Evolutionary conservation across 2,113 vertebrate genomes (phyloP), one percentile per base, ranked within the genome.

Genomic region (Oncorhynchus nerka): DNA sequence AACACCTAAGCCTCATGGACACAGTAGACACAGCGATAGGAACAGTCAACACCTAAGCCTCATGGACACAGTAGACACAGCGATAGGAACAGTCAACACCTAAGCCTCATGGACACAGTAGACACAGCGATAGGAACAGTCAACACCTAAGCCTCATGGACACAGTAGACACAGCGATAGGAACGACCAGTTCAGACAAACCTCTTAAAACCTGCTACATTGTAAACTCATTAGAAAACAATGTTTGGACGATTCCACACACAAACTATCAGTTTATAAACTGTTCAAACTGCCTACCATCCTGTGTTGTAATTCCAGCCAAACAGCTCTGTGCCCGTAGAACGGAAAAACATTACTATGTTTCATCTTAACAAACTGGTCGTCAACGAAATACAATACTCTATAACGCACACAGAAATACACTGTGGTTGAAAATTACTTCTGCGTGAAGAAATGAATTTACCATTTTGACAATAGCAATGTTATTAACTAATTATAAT

Each of bases 301-400:
- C 80, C 86, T 86, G 81, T 81, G 88, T 81, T 91, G 84, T 83
- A 82, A 85, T 89, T 89, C 87, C 84, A 86, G 81, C 82, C 84
- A 85, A 79, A 83, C 83, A 88, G 81, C 67, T 62, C 55, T 68
- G 28, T 20, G 13, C 16, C 13, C 0, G 7, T 8, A 66, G 13
- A 28, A 64, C 61, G 3, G 64, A 66, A 7, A 28, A 30, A 32
- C 12, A 32, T 8, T 0, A 16, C 64, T 62, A 24, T 7, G 22
- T 62, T 62, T 62, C 59, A 8, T 62, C n/a, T 62, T 9, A 11
- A 62, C 59, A 62, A 26, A 62, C n/a, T 3, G 59, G 7, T 62
- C 59, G 12, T 62, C 0, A 61, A 9, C 1, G n/a, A 1, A 13
- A 19, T 39, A 9, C 9, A 45, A 45, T 45, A 55, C 51, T 4